Conservation (phyloP, 2,113 vertebrate species). For the Dolichallabes microphthalmus region DNA sequence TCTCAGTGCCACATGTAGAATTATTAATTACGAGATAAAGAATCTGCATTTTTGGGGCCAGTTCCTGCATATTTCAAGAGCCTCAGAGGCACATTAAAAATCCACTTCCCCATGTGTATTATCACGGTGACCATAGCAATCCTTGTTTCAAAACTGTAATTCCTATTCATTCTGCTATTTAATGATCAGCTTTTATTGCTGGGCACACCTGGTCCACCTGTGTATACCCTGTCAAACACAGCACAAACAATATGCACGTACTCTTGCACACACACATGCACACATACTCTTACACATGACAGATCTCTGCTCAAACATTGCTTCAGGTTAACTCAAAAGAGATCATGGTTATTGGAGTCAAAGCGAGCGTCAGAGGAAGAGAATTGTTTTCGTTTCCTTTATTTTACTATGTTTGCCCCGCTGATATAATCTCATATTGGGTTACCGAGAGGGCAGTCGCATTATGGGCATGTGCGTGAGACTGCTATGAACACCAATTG, state of each 20-base stretch:
- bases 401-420: conserved; percentile 32
- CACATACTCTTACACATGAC: conserved; percentile 17
- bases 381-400: conserved; percentile 22
- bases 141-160: background rate
- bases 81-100: background rate
- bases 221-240: conserved; percentile 21
- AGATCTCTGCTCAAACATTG: conserved; percentile 38
- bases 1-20: background rate
- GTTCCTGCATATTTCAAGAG: background rate
- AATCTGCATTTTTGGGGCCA: background rate
- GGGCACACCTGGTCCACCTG: conserved; percentile 18
- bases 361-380: conserved; percentile 17
- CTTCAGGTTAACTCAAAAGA: conserved; percentile 37
- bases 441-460: background rate
- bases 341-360: conserved; percentile 24
- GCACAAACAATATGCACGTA: conserved; percentile 19
- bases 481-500: background rate
- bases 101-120: too few species aligned
- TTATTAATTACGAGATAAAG: conserved; percentile 3
- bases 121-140: background rate
- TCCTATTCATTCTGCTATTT: conserved; percentile 1
- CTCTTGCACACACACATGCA: conserved; percentile 6
- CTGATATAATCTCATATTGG: conserved; percentile 24
- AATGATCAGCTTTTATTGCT: background rate
- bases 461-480: conserved; percentile 13